Base-by-base conservation (phyloP, 2,888 invertebrate species). In the Amphipyra berbera region DNA sequence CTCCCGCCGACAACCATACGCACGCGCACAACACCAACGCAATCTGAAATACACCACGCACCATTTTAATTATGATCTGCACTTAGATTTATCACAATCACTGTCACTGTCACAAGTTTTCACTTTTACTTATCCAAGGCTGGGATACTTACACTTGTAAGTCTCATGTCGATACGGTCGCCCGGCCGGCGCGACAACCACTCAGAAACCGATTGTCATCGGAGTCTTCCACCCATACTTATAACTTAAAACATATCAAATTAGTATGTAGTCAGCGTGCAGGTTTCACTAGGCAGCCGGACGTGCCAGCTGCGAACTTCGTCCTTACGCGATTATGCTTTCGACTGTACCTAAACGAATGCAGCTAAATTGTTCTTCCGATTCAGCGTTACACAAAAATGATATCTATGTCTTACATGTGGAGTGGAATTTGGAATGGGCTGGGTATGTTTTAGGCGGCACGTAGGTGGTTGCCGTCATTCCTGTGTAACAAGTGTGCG, bases 271-370 rank as follows among this genome's bases (percentile, higher is more conserved):
- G 78, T 88, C 76, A 45, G 79, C 88, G 91, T 88, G 65, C 69
- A 69, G 79, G 84, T 94, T 94, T 94, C 94, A 90, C 94, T 90
- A 73, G 87, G 87, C 78, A 85, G 87, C 89, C 92, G 92, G 90
- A 90, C 92, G 83, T 86, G 76, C 78, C 82, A 72, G 68, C 79
- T 66, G 72, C 85, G 78, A 84, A 86, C 84, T 83, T 83, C 84
- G 86, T 88, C 90, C 88, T 89, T 87, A 87, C 88, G 84, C 82
- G 85, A 84, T 85, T 72, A 86, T 88, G 88, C 91, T 94, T 93
- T 93, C 91, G 82, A 88, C 78, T 73, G 81, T 83, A 85, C 89
- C 88, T 86, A 86, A 88, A 85, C 78, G 73, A 84, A 82, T 80
- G 78, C 79, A 85, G 79, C 76, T 84, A 74, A 86, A 84, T 77